These are phyloP conservation scores for Lepidochitona cinerea DNA, from an alignment of 2,888 invertebrate genomes.

Conservation along the genomic window DNA sequence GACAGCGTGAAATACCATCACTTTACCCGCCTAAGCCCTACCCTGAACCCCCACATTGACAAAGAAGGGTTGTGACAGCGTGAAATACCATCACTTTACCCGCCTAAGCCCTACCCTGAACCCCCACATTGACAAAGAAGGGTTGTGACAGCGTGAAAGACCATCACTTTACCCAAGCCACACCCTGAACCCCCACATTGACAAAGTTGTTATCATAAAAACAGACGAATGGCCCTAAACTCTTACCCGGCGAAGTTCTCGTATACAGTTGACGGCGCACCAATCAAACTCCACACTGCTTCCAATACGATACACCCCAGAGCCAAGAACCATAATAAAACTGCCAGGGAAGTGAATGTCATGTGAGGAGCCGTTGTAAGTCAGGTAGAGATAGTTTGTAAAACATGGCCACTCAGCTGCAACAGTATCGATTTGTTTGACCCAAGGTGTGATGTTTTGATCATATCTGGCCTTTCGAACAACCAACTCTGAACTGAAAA, in stretches of 20 bases:
- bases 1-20: too few relatives aligned
- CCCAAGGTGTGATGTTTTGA: slow-evolving; percentile 69
- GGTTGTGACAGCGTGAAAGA: too few relatives aligned
- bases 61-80: too few relatives aligned
- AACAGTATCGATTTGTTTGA: slow-evolving; percentile 99
- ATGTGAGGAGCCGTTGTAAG: slow-evolving; percentile 84
- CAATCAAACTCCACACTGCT: slow-evolving; percentile 99
- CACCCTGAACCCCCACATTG: too few relatives aligned
- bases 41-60: too few relatives aligned
- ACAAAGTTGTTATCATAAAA: too few relatives aligned
- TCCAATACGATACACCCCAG: slow-evolving; percentile 70
- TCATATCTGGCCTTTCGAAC: slow-evolving; percentile 57
- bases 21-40: too few relatives aligned
- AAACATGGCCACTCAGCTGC: slow-evolving; percentile 99
- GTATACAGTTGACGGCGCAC: slow-evolving; percentile 97
- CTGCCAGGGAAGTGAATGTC: slow-evolving; percentile 61
- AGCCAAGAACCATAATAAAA: slow-evolving; percentile 83
- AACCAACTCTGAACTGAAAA: slow-evolving; percentile 83
- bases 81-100: too few relatives aligned
- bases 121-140: too few relatives aligned
- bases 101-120: too few relatives aligned
- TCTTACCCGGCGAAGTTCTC: slow-evolving; percentile 84
- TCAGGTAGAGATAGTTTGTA: slow-evolving; percentile 98
- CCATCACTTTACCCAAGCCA: too few relatives aligned
- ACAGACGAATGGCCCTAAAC: too few relatives aligned